Conservation (phyloP, 1,140 invertebrate species). For the Drosophila elegans region DNA sequence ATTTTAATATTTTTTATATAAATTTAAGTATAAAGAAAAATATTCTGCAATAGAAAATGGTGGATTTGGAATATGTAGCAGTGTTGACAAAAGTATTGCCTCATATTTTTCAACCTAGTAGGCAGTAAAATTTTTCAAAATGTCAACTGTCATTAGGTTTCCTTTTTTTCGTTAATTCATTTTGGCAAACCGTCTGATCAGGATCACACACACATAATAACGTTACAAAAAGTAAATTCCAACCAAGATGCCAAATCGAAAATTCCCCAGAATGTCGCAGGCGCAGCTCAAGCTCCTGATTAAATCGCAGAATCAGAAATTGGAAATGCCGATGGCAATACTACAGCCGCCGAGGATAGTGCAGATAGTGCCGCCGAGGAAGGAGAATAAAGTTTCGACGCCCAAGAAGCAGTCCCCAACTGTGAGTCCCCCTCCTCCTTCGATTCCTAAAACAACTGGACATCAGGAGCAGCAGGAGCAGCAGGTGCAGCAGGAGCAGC, state of each 20-base stretch:
- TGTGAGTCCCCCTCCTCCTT: not conserved
- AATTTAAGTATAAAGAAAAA: too few species aligned
- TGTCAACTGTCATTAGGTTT: not conserved
- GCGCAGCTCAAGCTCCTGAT: constrained; percentile 8
- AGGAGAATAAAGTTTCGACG: not conserved
- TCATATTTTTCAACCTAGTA: not conserved
- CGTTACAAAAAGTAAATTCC: constrained; percentile 3
- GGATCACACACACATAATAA: not conserved
- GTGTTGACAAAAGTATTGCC: too few species aligned
- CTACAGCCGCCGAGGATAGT: not conserved
- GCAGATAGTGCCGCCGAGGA: not conserved
- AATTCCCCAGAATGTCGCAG: constrained; percentile 1
- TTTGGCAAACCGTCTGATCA: constrained; percentile 6
- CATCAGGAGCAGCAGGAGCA: not conserved
- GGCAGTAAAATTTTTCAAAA: not conserved
- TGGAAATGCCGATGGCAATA: not conserved
- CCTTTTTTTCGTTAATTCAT: not conserved
- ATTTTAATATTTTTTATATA: too few species aligned
- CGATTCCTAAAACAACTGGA: not conserved
- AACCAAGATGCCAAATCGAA: constrained; percentile 14
- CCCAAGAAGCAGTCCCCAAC: not conserved
- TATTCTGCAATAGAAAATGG: too few species aligned
- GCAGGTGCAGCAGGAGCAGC: not conserved
- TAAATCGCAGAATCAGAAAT: constrained; percentile 1
- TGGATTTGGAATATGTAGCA: too few species aligned